These are phyloP conservation scores for Sebastes steindachneri DNA, from an alignment of 2,797 vertebrate genomes.

Conservation along the genomic window DNA sequence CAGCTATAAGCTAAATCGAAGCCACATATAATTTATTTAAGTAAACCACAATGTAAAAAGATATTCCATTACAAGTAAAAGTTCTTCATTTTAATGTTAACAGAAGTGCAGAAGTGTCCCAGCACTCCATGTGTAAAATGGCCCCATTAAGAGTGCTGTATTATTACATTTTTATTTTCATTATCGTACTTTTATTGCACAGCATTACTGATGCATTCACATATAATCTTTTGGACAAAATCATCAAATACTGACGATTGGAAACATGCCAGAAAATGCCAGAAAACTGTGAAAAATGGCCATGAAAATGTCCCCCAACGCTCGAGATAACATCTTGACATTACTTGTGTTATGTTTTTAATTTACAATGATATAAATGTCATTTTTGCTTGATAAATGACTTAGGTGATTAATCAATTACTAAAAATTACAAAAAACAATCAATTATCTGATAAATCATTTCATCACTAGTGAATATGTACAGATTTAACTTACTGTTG, in stretches of 20 bases:
- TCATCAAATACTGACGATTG: not conserved
- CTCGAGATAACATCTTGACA: not conserved
- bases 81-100: too few relatives aligned
- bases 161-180: not conserved
- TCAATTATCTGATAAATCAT: not conserved
- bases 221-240: not conserved
- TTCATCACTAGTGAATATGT: not conserved
- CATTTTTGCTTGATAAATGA: not conserved
- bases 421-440: not conserved
- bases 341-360: not conserved
- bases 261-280: not conserved
- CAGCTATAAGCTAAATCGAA: not conserved
- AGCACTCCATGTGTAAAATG: not conserved
- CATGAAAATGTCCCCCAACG: not conserved
- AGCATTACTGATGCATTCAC: not conserved
- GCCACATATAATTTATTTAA: not conserved
- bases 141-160: not conserved
- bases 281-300: not conserved
- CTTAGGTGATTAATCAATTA: not conserved
- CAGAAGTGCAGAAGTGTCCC: not conserved
- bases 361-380: not conserved
- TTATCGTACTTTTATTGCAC: not conserved
- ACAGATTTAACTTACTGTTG: not conserved
- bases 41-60: not conserved
- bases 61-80: not conserved